These are phyloP conservation scores for Phallusia fumigata DNA, from an alignment of 23 tunicate species.

Conservation along the genomic window DNA sequence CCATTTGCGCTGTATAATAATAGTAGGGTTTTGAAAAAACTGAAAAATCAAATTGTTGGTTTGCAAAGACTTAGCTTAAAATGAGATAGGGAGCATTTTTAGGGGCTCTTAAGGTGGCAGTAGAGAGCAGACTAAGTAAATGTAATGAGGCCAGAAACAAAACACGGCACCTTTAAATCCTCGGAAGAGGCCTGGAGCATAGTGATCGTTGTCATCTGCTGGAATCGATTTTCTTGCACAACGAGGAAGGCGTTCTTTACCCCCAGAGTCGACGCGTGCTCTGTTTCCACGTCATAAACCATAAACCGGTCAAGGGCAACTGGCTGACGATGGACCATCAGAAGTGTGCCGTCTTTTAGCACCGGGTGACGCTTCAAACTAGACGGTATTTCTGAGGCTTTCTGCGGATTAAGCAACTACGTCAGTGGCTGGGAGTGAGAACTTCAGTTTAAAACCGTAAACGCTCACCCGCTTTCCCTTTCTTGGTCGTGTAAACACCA, in stretches of 20 bases:
- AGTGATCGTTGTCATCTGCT: conserved; percentile 45
- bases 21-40: neutral
- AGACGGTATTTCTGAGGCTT: conserved; percentile 59
- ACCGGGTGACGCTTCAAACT: conserved; percentile 52
- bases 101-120: neutral
- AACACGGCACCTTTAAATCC: conserved; percentile 39
- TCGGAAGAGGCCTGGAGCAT: conserved; percentile 54
- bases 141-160: neutral
- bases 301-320: conserved; percentile 70
- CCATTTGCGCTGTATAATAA: conserved; percentile 55
- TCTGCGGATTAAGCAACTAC: conserved; percentile 19
- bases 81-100: too few species aligned
- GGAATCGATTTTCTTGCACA: conserved; percentile 77
- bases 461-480: conserved; percentile 62
- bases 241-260: conserved; percentile 51
- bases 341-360: conserved; percentile 64
- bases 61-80: too few species aligned
- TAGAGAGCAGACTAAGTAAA: neutral
- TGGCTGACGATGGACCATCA: conserved; percentile 60
- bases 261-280: conserved; percentile 39
- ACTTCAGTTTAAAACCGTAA: neutral
- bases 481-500: conserved; percentile 44
- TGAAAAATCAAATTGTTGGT: neutral
- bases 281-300: conserved; percentile 59
- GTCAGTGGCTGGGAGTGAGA: neutral